Evolutionary conservation across 2,888 invertebrate genomes (phyloP).

Genomic region (Thalpophila matura): DNA sequence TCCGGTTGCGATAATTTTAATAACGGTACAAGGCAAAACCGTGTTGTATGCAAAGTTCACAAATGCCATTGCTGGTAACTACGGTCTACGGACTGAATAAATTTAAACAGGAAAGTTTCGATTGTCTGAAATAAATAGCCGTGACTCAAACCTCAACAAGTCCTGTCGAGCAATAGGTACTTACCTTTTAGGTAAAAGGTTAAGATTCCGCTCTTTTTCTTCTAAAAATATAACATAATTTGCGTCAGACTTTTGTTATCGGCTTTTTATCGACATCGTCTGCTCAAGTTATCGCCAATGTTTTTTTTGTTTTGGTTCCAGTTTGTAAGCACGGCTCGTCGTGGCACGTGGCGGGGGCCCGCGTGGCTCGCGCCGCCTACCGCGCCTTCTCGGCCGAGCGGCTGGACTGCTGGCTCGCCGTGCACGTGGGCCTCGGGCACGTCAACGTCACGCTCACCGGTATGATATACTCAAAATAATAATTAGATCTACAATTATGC

Average conservation of each 20-base stretch:
- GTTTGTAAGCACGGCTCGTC: conserved; percentile 97
- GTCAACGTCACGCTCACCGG: conserved; percentile 98
- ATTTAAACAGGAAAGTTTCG: conserved; percentile 16
- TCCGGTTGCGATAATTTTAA: conserved; percentile 54
- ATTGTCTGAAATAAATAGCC: conserved; percentile 10
- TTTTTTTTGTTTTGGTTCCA: conserved; percentile 81
- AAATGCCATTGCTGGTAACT: conserved; percentile 35
- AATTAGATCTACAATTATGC: not conserved
- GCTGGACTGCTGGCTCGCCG: conserved; percentile 96
- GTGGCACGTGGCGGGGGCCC: conserved; percentile 97
- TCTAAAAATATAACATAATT: not conserved
- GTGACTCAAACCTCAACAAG: not conserved
- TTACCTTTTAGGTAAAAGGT: conserved; percentile 4
- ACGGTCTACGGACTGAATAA: conserved; percentile 24
- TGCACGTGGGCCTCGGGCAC: conserved; percentile 97
- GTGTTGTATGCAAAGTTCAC: conserved; percentile 46
- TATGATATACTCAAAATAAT: conserved; percentile 78
- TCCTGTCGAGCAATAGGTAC: not conserved
- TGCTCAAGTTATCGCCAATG: conserved; percentile 11
- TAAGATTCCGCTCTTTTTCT: not conserved
- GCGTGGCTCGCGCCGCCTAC: conserved; percentile 94
- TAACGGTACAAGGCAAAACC: conserved; percentile 56
- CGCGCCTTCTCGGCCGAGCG: conserved; percentile 97
- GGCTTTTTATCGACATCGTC: conserved; percentile 4
- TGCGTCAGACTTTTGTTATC: not conserved